phyloP scores from a whole-genome alignment of 1,140 invertebrate species.

The Drosophila kurseongensis region DNA sequence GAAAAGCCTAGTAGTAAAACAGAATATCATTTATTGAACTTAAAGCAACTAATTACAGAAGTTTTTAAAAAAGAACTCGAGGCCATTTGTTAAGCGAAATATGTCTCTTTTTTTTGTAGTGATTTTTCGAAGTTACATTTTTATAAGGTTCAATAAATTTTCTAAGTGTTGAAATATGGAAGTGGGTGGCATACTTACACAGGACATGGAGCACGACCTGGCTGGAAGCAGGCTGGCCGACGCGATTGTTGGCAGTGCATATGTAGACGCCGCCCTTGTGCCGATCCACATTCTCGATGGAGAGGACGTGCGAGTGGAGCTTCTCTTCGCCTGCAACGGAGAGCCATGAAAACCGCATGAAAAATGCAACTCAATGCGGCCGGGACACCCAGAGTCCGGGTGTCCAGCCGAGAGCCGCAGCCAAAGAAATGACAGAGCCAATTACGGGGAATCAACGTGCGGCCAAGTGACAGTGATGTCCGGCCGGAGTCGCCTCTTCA shows the following conservation, averaged over 20 bases:
- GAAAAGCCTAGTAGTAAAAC: too few species aligned
- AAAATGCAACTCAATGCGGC: conserved; percentile 73
- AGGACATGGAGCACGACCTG: conserved; percentile 87
- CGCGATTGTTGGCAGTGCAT: conserved; percentile 88
- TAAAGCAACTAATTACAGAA: too few species aligned
- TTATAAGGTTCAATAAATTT: background rate
- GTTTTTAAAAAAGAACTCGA: too few species aligned
- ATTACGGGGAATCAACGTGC: conserved; percentile 65
- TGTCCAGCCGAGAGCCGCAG: conserved; percentile 14
- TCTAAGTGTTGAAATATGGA: background rate
- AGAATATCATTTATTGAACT: too few species aligned
- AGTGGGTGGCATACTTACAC: conserved; percentile 85
- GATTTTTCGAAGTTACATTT: too few species aligned
- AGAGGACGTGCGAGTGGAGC: conserved; percentile 85
- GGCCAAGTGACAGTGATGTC: conserved; percentile 43
- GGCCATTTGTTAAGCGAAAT: too few species aligned
- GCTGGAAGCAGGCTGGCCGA: conserved; percentile 86
- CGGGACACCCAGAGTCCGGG: background rate
- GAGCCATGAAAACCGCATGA: conserved; percentile 37
- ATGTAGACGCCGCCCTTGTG: conserved; percentile 88
- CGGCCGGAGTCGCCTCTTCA: conserved; percentile 2
- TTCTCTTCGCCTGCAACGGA: conserved; percentile 85
- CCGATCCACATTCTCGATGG: conserved; percentile 85
- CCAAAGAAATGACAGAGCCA: conserved; percentile 70
- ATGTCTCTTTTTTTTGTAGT: too few species aligned